Evolutionary conservation across 92 coral and sea anemone genomes (phyloP), one percentile per base, ranked within the genome.

Genomic region (Umimayanthus kanabou): DNA sequence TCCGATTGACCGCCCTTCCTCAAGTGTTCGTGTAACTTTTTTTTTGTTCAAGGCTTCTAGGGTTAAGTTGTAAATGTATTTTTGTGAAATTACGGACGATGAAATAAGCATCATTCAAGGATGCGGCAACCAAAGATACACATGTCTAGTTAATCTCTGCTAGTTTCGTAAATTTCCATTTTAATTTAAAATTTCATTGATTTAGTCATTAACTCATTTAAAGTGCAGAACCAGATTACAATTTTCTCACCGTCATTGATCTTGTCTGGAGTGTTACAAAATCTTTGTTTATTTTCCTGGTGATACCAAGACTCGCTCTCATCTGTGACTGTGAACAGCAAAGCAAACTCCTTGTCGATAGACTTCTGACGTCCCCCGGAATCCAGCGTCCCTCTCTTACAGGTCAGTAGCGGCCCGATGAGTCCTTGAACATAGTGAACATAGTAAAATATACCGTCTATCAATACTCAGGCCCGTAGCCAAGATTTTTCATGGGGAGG

Each of bases 291-390:
- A 87, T 96, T 96, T 69, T 89, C 90, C 2, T 94, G 92, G 53
- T 93, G 95, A 88, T 96, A 96, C 98, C 95, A 96, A 42, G 98
- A 95, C 50, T 57, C 91, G 67, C 94, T 96, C 72, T 96, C 98
- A 79, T 96, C 97, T 42, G 93, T 90, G 25, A 96, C 98, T 47
- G 94, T 90, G 26, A 96, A 94, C 82, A 96, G 89, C 40, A 96
- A 88, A 72, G 93, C 90, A 84, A 88, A 96, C 82, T 96, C 98
- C 66, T 94, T 93, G 88, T 96, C 90, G 37, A 94, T 72, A 55
- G 83, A 71, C 71, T 90, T 93, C 86, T 94, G 98, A 37, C 89
- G 78, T 49, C 94, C 93, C 33, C 80, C 64, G 25, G 76, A 65
- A 23, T 93, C 87, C 70, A 96, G 88, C 5, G 94, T 42, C 53